phyloP scores from a whole-genome alignment of 2,113 vertebrate species.

The Fregata magnificens region DNA sequence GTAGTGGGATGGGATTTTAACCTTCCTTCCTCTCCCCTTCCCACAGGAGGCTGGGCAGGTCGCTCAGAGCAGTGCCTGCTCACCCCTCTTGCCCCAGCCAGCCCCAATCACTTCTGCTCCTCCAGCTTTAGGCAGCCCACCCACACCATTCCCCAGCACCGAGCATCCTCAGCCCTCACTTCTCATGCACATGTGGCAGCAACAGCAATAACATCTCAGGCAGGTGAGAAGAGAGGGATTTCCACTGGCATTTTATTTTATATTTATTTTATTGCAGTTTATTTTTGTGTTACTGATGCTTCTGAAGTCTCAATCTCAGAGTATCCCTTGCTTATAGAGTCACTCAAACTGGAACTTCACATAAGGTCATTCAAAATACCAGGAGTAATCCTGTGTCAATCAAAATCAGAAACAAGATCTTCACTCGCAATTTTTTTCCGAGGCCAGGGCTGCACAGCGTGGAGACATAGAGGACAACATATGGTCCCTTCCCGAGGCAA shows the following conservation, averaged over 20 bases:
- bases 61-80: background rate
- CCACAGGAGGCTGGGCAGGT: background rate
- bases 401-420: background rate
- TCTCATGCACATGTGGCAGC: background rate
- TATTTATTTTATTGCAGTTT: background rate
- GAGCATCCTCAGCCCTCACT: background rate
- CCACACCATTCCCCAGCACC: background rate
- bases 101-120: background rate
- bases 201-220: background rate
- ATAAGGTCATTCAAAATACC: background rate
- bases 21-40: background rate
- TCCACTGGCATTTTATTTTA: background rate
- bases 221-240: background rate
- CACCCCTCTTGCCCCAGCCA: background rate
- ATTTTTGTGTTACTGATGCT: background rate
- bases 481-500: background rate
- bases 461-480: background rate
- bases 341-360: background rate
- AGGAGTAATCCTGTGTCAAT: background rate
- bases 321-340: background rate
- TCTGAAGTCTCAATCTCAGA: background rate
- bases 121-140: background rate
- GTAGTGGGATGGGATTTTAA: background rate
- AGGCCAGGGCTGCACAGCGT: background rate
- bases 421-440: background rate